Conservation (phyloP, 2,888 invertebrate genomes). For the Odontothrips loti region DNA sequence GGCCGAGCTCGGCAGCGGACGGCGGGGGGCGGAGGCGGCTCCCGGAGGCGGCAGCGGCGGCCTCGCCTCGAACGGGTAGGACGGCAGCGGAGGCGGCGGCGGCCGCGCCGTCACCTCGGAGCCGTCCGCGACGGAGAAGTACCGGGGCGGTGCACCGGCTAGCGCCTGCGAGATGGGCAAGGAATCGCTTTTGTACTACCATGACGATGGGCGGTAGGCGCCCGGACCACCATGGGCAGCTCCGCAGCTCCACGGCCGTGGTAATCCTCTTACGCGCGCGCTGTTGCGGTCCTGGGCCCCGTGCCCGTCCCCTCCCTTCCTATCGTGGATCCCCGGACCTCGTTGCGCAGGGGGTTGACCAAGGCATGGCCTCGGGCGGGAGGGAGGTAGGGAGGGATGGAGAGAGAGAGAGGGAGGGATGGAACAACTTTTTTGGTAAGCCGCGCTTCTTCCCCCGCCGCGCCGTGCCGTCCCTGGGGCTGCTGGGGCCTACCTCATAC, state of each 20-base stretch:
- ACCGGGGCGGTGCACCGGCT: background rate
- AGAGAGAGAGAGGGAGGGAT: background rate
- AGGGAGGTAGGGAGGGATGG: background rate
- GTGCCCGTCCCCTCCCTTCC: too few relatives aligned
- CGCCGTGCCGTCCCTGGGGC: background rate
- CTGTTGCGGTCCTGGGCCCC: too few relatives aligned
- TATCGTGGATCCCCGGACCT: too few relatives aligned
- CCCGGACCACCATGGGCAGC: background rate
- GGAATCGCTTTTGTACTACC: background rate
- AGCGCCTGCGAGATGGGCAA: background rate
- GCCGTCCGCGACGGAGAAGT: background rate
- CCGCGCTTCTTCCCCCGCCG: background rate
- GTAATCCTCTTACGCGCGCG: background rate
- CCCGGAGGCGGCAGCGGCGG: background rate
- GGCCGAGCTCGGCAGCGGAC: background rate
- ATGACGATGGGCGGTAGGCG: background rate
- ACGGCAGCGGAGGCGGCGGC: conserved; percentile 1
- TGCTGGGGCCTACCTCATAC: too few relatives aligned
- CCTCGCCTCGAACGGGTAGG: background rate
- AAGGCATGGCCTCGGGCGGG: background rate
- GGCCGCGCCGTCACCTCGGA: background rate
- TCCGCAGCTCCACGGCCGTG: background rate
- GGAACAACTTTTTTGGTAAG: conserved; percentile 2
- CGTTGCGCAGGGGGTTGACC: background rate
- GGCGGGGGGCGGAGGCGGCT: background rate